Conservation (phyloP, 2,113 vertebrate species). For the Rynchops niger region DNA sequence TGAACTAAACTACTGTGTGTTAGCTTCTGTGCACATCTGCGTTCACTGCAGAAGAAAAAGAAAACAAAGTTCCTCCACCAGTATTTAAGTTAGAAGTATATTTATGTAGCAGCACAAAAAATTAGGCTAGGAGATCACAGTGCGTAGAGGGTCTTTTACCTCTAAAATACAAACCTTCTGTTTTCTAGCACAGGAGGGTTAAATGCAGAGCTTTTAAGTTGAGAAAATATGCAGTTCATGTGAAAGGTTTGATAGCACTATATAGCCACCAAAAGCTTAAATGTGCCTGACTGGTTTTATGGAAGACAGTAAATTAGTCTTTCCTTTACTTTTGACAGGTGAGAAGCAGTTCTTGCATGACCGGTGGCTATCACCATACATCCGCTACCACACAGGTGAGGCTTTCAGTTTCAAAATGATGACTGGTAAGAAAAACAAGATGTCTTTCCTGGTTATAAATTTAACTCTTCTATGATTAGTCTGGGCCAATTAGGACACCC, state of each 20-base stretch:
- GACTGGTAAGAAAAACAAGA: constrained; percentile 82
- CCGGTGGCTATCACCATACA: constrained; percentile 55
- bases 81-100: not conserved
- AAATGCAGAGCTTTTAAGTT: constrained; percentile 38
- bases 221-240: constrained; percentile 48
- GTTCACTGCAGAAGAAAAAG: not conserved
- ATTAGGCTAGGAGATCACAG: not conserved
- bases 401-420: constrained; percentile 54
- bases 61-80: not conserved
- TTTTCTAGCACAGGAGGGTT: constrained; percentile 8
- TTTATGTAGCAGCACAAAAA: not conserved
- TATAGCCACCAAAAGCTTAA: constrained; percentile 61
- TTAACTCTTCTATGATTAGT: constrained; percentile 83
- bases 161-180: not conserved
- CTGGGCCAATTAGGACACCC: constrained; percentile 82
- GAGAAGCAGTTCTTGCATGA: constrained; percentile 72
- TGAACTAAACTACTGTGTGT: not conserved
- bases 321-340: constrained; percentile 77
- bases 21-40: not conserved
- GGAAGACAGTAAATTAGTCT: constrained; percentile 70
- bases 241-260: constrained; percentile 29
- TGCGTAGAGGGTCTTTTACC: not conserved
- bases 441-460: constrained; percentile 82
- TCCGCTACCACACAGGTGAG: constrained; percentile 73
- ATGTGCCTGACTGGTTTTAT: constrained; percentile 69